Conservation (phyloP, 2,797 vertebrate genomes). For the Pangasius krempfi region DNA sequence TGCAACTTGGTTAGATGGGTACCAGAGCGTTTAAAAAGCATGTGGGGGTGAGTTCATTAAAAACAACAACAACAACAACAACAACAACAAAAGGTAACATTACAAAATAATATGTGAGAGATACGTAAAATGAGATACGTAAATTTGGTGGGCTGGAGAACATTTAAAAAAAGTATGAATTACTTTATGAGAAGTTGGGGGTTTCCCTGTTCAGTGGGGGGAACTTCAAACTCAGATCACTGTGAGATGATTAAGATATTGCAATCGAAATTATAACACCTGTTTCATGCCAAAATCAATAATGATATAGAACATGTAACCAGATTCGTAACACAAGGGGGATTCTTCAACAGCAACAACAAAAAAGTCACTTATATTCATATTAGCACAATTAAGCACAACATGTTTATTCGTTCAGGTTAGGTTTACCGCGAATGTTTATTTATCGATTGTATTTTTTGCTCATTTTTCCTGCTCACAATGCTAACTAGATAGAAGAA, state of each 20-base stretch:
- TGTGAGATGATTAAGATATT: neutral
- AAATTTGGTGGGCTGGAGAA: neutral
- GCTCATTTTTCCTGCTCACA: neutral
- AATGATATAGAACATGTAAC: neutral
- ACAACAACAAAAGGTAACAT: neutral
- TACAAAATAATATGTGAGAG: no score
- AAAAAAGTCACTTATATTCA: neutral
- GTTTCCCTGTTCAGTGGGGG: neutral
- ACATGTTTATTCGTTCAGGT: neutral
- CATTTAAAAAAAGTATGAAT: neutral
- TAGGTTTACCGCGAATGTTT: neutral
- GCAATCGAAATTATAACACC: neutral
- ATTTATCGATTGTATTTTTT: neutral
- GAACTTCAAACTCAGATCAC: neutral
- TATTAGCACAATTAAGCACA: neutral
- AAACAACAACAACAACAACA: neutral
- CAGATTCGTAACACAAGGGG: neutral
- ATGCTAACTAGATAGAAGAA: neutral
- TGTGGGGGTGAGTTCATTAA: neutral
- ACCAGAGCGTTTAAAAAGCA: neutral
- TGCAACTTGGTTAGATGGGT: neutral
- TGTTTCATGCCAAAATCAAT: neutral
- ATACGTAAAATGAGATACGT: neutral
- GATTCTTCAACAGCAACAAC: conserved; percentile 29
- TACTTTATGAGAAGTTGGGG: neutral